Base-by-base conservation (phyloP, 2,888 invertebrate species). In the Latrodectus hesperus region DNA sequence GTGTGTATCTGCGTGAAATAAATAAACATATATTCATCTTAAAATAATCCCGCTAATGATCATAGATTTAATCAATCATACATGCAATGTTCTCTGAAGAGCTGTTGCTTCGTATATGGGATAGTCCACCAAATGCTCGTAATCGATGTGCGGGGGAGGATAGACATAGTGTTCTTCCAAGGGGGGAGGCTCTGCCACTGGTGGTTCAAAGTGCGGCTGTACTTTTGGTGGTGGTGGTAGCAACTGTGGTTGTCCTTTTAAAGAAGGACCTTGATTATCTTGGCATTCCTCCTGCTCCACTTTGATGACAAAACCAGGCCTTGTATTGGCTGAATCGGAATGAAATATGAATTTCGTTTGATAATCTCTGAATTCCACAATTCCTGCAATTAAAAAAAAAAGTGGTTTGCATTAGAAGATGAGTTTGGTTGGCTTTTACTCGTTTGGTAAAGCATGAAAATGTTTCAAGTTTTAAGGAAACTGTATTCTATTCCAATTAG, bases 291-390 rank as follows among this genome's bases (percentile, higher is more conserved):
- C 88, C 65, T 91, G 90, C 14, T 89, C 82, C 17, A 90, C 90
- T 49, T 89, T 82, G 75, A 90, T 90, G 52, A 89, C 84, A 72
- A 91, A 91, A n/a, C 91, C 91, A 1, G 90, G 89, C 52, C 90
- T 80, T 1, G 88, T 89, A 17, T 90, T 89, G 1, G 89, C 89
- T 8, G 87, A 84, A 84, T 91, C 90, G 9, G 90, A 89, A 51
- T 89, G 89, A 71, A 91, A 91, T 52, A 81, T 89, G 26, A 91
- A 81, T 12, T 89, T 81, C 12, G 89, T 89, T 72, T 91, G 90
- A 14, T 89, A 89, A 12, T 89, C 84, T 14, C 83, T 81, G 68
- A 90, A 90, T 12, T 90, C 89, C 11, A 90, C 87, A 67, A 89
- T 90, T 12, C 84, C 90, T 90, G 52, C 9, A 84, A 72, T 68